phyloP scores from a whole-genome alignment of 2,113 vertebrate genomes.

The Osmerus mordax region DNA sequence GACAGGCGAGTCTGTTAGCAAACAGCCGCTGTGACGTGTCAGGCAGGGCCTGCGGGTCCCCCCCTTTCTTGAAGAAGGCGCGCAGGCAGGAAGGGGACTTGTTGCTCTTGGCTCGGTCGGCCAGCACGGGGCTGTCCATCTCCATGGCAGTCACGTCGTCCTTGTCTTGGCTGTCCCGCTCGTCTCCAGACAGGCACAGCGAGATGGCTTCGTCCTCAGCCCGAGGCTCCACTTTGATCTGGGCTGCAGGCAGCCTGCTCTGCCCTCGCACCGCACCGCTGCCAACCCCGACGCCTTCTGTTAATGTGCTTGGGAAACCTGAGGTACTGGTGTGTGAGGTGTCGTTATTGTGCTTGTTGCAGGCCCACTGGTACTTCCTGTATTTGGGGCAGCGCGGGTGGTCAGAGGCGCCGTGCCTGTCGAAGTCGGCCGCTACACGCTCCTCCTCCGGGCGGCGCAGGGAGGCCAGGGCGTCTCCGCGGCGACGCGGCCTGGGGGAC shows the following conservation, averaged over 20 bases:
- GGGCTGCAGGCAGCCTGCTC: conserved; percentile 75
- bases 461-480: conserved; percentile 75
- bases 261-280: conserved; percentile 70
- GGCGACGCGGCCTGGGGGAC: conserved; percentile 77
- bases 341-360: conserved; percentile 96
- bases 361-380: conserved; percentile 98
- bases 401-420: conserved; percentile 78
- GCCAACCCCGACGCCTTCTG: conserved; percentile 61
- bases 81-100: conserved; percentile 85
- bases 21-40: conserved; percentile 88
- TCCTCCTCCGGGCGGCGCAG: conserved; percentile 74
- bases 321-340: conserved; percentile 96
- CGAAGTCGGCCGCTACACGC: conserved; percentile 70
- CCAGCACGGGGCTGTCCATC: conserved; percentile 77
- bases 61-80: conserved; percentile 85
- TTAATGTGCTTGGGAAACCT: conserved; percentile 97
- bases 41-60: conserved; percentile 79
- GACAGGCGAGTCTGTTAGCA: conserved; percentile 84
- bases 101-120: conserved; percentile 77
- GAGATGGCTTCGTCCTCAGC: conserved; percentile 84
- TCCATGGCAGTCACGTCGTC: conserved; percentile 85
- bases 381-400: conserved; percentile 93
- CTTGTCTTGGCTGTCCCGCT: conserved; percentile 80
- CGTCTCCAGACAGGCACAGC: conserved; percentile 88
- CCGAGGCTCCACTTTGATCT: conserved; percentile 90